Percentiles rank a stretch among this genome's conserved stretches.
Evolutionary conservation across 2,113 vertebrate species (phyloP).

Genomic region (Patagioenas fasciata): DNA sequence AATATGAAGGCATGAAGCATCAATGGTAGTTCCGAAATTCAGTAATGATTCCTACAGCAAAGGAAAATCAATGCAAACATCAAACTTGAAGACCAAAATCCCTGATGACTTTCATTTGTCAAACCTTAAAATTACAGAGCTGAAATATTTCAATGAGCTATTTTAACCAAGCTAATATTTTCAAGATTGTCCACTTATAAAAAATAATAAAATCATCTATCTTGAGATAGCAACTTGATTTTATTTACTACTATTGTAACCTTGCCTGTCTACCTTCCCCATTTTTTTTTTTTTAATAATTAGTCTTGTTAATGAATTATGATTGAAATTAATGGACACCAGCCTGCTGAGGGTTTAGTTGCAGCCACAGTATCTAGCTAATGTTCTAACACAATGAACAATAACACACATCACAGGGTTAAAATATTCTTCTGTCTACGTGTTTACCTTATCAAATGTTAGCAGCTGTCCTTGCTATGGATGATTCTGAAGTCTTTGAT

Average conservation of each 20-base stretch:
- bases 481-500: background rate
- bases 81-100: slow-evolving; percentile 32
- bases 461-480: background rate
- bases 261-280: background rate
- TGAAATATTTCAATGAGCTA: slow-evolving; percentile 43
- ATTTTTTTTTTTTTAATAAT: background rate
- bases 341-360: background rate
- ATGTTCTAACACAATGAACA: background rate
- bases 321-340: background rate
- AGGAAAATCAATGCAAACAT: slow-evolving; percentile 39
- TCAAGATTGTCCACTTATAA: slow-evolving; percentile 30
- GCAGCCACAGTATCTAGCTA: background rate
- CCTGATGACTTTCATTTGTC: slow-evolving; percentile 54
- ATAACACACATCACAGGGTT: background rate
- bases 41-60: background rate
- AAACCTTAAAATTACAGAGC: slow-evolving; percentile 16
- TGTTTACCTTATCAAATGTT: background rate
- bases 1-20: slow-evolving; percentile 7
- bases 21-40: slow-evolving; percentile 3
- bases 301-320: background rate
- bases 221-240: slow-evolving; percentile 11
- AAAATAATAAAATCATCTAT: slow-evolving; percentile 37
- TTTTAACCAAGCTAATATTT: slow-evolving; percentile 57
- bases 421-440: background rate
- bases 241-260: background rate